A percentile compares a stretch with the other conserved stretches of the same genome.
phyloP scores from a whole-genome alignment of 2,888 invertebrate genomes.

The Lochmaea capreae region DNA sequence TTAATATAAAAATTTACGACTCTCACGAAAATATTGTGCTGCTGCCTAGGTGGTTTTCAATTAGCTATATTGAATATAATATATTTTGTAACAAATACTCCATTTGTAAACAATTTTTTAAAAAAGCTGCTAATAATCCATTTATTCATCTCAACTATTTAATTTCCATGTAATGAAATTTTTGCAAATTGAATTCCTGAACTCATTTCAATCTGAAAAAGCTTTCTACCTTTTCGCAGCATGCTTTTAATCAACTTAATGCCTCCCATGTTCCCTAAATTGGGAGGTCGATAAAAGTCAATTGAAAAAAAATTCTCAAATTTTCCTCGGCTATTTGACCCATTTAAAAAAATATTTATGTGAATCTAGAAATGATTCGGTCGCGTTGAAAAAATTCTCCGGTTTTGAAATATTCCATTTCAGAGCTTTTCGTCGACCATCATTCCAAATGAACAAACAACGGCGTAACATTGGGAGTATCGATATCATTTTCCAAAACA shows the following conservation, averaged over 20 bases:
- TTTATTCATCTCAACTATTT: conserved; percentile 4
- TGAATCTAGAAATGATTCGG: conserved; percentile 36
- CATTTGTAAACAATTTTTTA: too few relatives aligned
- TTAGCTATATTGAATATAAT: neutral
- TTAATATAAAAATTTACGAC: conserved; percentile 6
- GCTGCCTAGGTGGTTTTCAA: neutral
- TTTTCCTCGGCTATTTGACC: conserved; percentile 36
- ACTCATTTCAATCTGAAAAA: conserved; percentile 32
- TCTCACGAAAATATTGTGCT: neutral
- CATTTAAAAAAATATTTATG: conserved; percentile 39
- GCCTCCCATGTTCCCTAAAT: conserved; percentile 29
- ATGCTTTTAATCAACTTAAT: conserved; percentile 35
- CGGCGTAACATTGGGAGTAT: neutral
- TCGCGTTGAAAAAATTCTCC: conserved; percentile 14
- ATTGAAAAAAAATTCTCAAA: conserved; percentile 30
- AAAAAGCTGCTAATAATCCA: too few relatives aligned
- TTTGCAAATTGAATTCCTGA: conserved; percentile 18
- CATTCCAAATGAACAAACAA: conserved; percentile 6
- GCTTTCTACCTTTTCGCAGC: conserved; percentile 25
- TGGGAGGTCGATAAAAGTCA: conserved; percentile 24
- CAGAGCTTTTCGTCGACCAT: conserved; percentile 21
- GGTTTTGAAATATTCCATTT: conserved; percentile 19
- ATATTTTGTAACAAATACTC: neutral
- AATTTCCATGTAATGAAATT: conserved; percentile 7
- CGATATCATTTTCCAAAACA: conserved; percentile 1